Base-by-base conservation (phyloP, 2,888 invertebrate species). In the Acrobasis suavella region DNA sequence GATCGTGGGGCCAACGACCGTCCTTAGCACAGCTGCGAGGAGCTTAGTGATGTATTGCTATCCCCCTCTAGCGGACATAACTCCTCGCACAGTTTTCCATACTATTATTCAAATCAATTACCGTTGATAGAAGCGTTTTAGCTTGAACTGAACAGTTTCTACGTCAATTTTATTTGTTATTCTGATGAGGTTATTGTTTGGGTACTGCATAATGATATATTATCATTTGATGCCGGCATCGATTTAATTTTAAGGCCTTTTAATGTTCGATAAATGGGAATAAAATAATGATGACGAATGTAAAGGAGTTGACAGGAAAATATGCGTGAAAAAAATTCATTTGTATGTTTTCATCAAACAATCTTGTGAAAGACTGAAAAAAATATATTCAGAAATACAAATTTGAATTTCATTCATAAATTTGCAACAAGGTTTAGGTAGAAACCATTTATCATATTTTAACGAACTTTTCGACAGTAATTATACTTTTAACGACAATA, bases 1-100 rank as follows among this genome's bases (percentile, higher is more conserved):
- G 88, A 74, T 72, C 77, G 82, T 81, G 86, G 87, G 91, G 89
- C 80, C 90, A 90, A 89, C 92, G 90, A 91, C 92, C 92, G 92
- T 92, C 92, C 92, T 92, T 92, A 92, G 85, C 88, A 85, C 84
- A 82, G 82, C 85, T 83, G 85, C 80, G 82, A 82, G 85, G 78
- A 77, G 75, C 87, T 78, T 72, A 83, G 85, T 80, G 77, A 83
- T 75, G 61, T 82, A 77, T 67, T 65, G 50, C 83, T 68, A 75
- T 91, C 91, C 80, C 86, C 68, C 73, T 91, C 87, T 75, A 77
- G 73, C 86, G 77, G 81, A 81, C 80, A 72, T 82, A 71, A 82
- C 81, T 77, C 78, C 74, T 74, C 76, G 67, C 68, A 68, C 69
- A 66, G 72, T 78, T 76, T 76, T 77, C 76, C 76, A 75, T 75